These are phyloP conservation scores for Prochilodus magdalenae DNA, from an alignment of 2,113 vertebrate species.

Conservation along the genomic window DNA sequence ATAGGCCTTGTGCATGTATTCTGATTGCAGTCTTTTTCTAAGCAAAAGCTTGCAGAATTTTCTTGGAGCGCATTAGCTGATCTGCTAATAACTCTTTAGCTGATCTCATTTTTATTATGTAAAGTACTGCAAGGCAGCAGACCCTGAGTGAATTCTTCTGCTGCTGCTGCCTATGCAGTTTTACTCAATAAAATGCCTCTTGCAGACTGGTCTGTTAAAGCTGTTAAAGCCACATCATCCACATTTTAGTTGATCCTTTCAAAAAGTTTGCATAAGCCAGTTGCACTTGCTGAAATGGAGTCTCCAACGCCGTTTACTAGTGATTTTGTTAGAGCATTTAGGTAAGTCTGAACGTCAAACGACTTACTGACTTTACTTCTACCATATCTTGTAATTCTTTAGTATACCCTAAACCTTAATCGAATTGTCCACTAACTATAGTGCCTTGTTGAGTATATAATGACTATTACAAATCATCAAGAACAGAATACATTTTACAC, in stretches of 20 bases:
- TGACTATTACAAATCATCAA: no score
- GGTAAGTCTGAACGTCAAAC: no score
- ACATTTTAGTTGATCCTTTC: background rate
- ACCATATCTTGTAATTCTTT: no score
- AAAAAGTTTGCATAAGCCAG: no score
- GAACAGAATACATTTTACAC: no score
- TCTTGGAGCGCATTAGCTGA: background rate
- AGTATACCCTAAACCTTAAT: no score
- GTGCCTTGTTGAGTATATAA: no score
- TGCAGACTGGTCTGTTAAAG: constrained; percentile 3
- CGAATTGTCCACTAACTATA: no score
- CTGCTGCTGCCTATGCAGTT: constrained; percentile 43
- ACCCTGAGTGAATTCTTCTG: constrained; percentile 29
- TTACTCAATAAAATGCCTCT: constrained; percentile 27
- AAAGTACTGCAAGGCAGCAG: background rate
- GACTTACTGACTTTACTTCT: no score
- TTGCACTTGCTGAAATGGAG: background rate
- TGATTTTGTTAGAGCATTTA: no score
- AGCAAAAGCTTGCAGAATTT: background rate
- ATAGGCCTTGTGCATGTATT: background rate
- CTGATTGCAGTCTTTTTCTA: background rate
- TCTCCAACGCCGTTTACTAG: no score
- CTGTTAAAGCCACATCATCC: background rate
- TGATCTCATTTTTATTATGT: constrained; percentile 27
- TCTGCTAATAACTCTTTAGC: constrained; percentile 27